Evolutionary conservation across 2,888 invertebrate species (phyloP).

Genomic region (Leptothorax acervorum): DNA sequence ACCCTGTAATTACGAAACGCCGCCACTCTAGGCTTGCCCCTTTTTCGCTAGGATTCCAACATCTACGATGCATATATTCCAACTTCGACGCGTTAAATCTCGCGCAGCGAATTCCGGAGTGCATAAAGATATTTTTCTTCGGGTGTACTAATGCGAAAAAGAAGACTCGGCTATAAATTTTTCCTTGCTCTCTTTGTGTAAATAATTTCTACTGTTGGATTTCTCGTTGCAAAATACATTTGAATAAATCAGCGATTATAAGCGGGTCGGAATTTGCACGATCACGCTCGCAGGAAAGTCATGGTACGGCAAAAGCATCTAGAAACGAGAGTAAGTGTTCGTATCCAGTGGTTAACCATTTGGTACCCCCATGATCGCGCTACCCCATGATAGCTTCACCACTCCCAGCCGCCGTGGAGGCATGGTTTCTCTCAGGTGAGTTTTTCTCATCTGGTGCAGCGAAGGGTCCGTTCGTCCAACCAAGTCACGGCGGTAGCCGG

Average conservation of each 20-base stretch:
- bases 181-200: not conserved
- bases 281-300: slow-evolving; percentile 24
- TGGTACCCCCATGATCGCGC: slow-evolving; percentile 48
- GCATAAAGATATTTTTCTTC: not conserved
- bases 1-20: slow-evolving; percentile 20
- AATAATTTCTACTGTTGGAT: not conserved
- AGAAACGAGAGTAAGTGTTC: slow-evolving; percentile 13
- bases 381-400: slow-evolving; percentile 65
- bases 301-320: slow-evolving; percentile 19
- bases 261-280: not conserved
- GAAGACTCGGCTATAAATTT: not conserved
- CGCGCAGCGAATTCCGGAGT: too few relatives aligned
- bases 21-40: not conserved
- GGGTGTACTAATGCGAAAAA: not conserved
- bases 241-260: not conserved
- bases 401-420: slow-evolving; percentile 70
- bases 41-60: not conserved
- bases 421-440: slow-evolving; percentile 75
- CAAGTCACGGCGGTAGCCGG: slow-evolving; percentile 73
- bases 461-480: slow-evolving; percentile 78
- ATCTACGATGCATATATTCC: not conserved
- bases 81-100: not conserved
- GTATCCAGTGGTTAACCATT: slow-evolving; percentile 10
- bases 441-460: slow-evolving; percentile 76
- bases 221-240: not conserved